Percentiles rank a stretch among this genome's conserved stretches.
Evolutionary conservation across 2,888 invertebrate genomes (phyloP).

Genomic region (Drosophila birchii): DNA sequence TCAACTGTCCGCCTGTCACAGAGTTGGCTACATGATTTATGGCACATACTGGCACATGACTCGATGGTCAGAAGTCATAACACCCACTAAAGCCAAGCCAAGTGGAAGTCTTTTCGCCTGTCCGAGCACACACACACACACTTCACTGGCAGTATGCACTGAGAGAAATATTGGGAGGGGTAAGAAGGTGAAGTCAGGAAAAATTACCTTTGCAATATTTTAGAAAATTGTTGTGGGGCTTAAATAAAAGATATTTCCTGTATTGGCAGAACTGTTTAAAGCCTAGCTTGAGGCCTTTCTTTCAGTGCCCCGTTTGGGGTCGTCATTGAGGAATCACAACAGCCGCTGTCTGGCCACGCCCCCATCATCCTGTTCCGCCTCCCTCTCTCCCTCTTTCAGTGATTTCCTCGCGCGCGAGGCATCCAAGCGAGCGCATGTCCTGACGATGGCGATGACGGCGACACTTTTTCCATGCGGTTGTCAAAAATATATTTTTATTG

Average conservation of each 20-base stretch:
- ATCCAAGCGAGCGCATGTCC: conserved; percentile 52
- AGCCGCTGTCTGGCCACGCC: conserved; percentile 74
- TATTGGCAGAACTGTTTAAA: background rate
- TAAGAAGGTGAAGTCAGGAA: background rate
- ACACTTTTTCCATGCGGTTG: conserved; percentile 68
- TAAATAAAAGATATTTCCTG: too few relatives aligned
- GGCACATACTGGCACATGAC: conserved; percentile 43
- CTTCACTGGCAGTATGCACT: conserved; percentile 34
- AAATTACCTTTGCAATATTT: background rate
- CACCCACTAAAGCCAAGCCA: conserved; percentile 55
- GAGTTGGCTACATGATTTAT: conserved; percentile 69
- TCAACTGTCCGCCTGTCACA: conserved; percentile 56
- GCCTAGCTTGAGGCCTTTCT: background rate
- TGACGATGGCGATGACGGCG: conserved; percentile 58
- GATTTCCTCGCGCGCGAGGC: conserved; percentile 20
- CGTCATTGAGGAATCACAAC: conserved; percentile 63
- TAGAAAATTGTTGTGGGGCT: too few relatives aligned
- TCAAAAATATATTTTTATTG: conserved; percentile 80
- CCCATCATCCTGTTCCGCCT: conserved; percentile 22
- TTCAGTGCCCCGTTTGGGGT: conserved; percentile 8
- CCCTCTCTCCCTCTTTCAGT: background rate
- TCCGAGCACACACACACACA: conserved; percentile 42
- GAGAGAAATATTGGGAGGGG: conserved; percentile 1
- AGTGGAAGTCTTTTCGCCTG: conserved; percentile 61
- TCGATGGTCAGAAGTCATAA: conserved; percentile 61